Percentiles rank a stretch among this genome's conserved stretches.
These are phyloP conservation scores for Caenorhabditis brenneri DNA, from an alignment of 1,140 invertebrate genomes.

Conservation along the genomic window DNA sequence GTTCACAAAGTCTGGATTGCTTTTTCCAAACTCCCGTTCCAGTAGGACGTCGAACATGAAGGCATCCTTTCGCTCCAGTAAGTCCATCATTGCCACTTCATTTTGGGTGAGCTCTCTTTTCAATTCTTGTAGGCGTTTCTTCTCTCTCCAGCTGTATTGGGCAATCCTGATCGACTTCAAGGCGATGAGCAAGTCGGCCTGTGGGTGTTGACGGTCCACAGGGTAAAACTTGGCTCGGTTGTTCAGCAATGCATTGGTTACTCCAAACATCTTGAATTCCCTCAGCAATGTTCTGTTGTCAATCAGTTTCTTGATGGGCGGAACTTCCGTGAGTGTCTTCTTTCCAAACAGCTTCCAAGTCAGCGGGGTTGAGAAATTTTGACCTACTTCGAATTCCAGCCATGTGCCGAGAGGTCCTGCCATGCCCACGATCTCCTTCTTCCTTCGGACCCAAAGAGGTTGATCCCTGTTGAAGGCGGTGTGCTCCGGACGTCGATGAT, in stretches of 20 bases:
- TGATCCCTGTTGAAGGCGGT: background rate
- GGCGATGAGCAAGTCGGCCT: background rate
- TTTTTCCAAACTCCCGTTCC: too few relatives aligned
- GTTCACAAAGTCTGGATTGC: too few relatives aligned
- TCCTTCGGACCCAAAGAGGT: background rate
- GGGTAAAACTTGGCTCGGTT: background rate
- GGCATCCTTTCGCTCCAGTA: too few relatives aligned
- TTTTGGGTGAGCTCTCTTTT: background rate
- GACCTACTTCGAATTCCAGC: background rate
- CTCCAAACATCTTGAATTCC: background rate
- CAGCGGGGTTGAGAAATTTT: background rate
- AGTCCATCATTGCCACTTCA: background rate
- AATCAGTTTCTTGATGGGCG: background rate
- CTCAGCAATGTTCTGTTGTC: background rate
- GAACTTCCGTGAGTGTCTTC: too few relatives aligned
- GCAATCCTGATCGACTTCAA: background rate
- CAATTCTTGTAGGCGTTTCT: background rate
- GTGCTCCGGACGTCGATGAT: background rate
- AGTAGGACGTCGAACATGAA: too few relatives aligned
- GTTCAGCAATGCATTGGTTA: background rate
- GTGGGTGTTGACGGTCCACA: background rate
- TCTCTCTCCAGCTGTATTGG: background rate
- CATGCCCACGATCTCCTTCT: background rate
- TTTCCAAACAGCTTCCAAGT: background rate
- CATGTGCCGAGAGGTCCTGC: background rate